Base-by-base conservation (phyloP, 1,140 invertebrate species). In the Plutomurus gul region DNA sequence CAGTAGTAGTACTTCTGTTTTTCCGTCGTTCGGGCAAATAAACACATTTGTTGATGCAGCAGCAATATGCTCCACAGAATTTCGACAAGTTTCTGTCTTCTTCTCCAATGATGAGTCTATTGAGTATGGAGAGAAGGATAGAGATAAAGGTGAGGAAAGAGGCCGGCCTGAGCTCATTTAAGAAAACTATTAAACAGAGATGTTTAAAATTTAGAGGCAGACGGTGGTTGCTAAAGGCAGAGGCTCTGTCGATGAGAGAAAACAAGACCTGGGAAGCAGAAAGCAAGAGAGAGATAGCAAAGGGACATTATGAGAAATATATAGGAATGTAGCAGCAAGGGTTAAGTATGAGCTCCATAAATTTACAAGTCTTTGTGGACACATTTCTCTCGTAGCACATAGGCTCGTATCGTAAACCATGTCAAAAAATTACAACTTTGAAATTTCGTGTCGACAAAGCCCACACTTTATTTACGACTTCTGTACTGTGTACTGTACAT, bases 341-440 rank as follows among this genome's bases (percentile, higher is more conserved):
- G 47, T 76, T 56, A 56, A 76, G 30, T 20, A 76, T 76, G 47
- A 76, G 40, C 70, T 78, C 56, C 70, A 78, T 78, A 78, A 78
- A 78, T 78, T 78, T 78, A 11, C 27, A 78, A 27, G 77, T 78
- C 77, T 78, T 78, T 47, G 77, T 78, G 70, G 77, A 78, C 77
- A 78, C 70, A 78, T 74, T 78, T 78, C 37, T 65, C 20, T 30
- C 39, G 18, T 51, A 33, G 77, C 46, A 5, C 27, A 37, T 47
- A 47, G 13, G 56, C 56, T 79, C 78, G 56, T 79, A 79, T 79
- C 78, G 73, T 79, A 79, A 79, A 79, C 49, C 78, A 79, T 79
- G 72, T 79, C 78, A 79, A 74, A 75, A 74, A 79, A 79, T 79
- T 79, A 79, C 78, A 79, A 79, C 72, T 75, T 75, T 56, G 46